These are phyloP conservation scores for Acleris holmiana DNA, from an alignment of 2,888 invertebrate genomes.

Conservation along the genomic window DNA sequence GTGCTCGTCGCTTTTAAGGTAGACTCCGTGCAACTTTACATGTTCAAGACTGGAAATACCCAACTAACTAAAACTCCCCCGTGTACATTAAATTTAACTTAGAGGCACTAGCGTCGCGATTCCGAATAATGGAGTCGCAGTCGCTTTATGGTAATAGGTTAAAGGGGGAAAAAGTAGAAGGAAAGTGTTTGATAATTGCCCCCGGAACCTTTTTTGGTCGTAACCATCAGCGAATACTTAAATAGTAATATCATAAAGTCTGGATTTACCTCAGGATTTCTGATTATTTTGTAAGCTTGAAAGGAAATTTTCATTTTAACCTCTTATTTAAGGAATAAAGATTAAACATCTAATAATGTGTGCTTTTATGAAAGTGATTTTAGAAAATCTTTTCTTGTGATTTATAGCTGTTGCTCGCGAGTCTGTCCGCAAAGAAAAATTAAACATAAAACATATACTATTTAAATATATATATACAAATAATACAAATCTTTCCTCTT, in stretches of 20 bases:
- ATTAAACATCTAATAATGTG: no score
- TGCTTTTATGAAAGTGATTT: no score
- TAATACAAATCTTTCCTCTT: no score
- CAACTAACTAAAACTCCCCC: slow-evolving; percentile 18
- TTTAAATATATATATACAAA: no score
- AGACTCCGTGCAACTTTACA: slow-evolving; percentile 46
- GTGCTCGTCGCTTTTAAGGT: slow-evolving; percentile 51
- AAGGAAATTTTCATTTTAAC: no score
- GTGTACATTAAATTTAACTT: slow-evolving; percentile 28
- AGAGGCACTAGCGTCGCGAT: slow-evolving; percentile 2
- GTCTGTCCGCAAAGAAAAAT: no score
- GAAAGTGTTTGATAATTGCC: slow-evolving; percentile 33
- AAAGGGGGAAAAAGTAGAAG: slow-evolving; percentile 23
- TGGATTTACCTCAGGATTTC: slow-evolving; percentile 6
- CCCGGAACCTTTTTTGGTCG: slow-evolving; percentile 17
- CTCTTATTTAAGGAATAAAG: no score
- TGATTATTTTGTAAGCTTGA: neutral
- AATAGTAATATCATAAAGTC: slow-evolving; percentile 26
- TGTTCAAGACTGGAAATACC: slow-evolving; percentile 30
- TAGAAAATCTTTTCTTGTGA: no score
- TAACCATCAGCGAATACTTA: slow-evolving; percentile 13
- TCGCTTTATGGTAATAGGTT: slow-evolving; percentile 8
- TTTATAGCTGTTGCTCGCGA: no score
- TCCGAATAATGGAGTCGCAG: slow-evolving; percentile 4
- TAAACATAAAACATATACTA: no score